Base-by-base conservation (phyloP, 2,888 invertebrate species). In the Cryptocheilus praepositus region DNA sequence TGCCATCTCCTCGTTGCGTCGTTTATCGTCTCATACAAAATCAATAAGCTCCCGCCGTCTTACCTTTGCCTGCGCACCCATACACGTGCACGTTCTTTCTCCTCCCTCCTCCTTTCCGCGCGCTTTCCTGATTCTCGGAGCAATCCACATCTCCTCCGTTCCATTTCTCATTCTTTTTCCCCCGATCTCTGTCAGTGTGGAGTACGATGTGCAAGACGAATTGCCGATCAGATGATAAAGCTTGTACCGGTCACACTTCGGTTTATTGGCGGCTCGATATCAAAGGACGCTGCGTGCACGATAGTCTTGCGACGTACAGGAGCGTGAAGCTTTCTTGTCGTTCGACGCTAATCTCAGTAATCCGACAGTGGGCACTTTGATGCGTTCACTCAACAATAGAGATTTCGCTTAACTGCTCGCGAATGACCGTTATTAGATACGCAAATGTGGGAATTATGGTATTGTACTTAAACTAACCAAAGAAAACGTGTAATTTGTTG, bases 11-110 rank as follows among this genome's bases (percentile, higher is more conserved):
- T 4, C 15, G 5, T 55, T 11, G 54, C 52, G 25, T 43, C 46
- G 22, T 74, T 74, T 67, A 79, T 76, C 65, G 70, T 72, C 73
- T 81, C 71, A 74, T 78, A 74, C 72, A 78, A 81, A 81, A 80
- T 80, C 76, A 79, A 76, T 73, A 77, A 76, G 77, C 59, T 67
- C 62, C 53, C n/a, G 49, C 45, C 28, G 18, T 46, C 55, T 16
- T n/a, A 16, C 19, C 16, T 44, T 46, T 22, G 36, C 44, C 58
- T 52, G 36, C 8, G 36, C 36, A 36, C 8, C 36, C 36, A 36
- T 36, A 36, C 36, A 7, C 36, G 36, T 36, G 36, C 36, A 36
- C 8, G 36, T 7, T 63, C 61, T 49, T 22, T 54, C 59, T 43
- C 53, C 46, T 51, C 66, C 63, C 22, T 22, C 13, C 11, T 15